Percentiles rank a stretch among this genome's conserved stretches.
Conservation (phyloP, 2,113 vertebrate species). For the Chamaea fasciata region DNA sequence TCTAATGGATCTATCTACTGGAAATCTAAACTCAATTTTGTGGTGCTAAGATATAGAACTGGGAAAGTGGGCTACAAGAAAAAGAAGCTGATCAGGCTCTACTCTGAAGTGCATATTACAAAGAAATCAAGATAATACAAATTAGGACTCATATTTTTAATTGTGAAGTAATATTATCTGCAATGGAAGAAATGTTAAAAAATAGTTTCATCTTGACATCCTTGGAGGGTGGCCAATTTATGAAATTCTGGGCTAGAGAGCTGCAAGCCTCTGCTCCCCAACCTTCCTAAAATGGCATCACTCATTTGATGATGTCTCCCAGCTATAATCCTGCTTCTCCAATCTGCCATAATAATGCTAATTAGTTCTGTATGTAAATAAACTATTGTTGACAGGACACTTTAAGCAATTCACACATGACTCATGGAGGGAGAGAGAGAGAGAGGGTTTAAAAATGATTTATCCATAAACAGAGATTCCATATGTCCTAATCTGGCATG, state of each 20-base stretch:
- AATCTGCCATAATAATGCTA: constrained; percentile 27
- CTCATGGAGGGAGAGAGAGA: background rate
- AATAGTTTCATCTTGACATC: background rate
- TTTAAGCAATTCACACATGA: constrained; percentile 37
- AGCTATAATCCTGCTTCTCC: constrained; percentile 1
- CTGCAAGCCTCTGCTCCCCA: background rate
- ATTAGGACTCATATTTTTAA: background rate
- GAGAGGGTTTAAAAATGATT: constrained; percentile 47
- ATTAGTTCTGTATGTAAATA: constrained; percentile 63
- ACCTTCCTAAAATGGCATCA: constrained; percentile 34
- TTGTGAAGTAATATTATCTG: background rate
- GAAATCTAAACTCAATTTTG: background rate
- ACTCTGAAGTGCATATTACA: background rate
- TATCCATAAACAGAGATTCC: constrained; percentile 59
- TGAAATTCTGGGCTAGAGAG: background rate
- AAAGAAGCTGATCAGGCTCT: background rate
- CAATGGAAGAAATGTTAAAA: constrained; percentile 7
- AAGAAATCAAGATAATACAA: background rate
- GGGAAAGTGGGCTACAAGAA: background rate
- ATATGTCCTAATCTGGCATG: constrained; percentile 56
- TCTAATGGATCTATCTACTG: too few species aligned
- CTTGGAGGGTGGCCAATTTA: background rate
- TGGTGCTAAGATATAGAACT: background rate
- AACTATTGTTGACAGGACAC: constrained; percentile 57
- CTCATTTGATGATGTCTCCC: background rate